Base-by-base conservation (phyloP, 2,113 vertebrate genomes). In the Ifrita kowaldi region DNA sequence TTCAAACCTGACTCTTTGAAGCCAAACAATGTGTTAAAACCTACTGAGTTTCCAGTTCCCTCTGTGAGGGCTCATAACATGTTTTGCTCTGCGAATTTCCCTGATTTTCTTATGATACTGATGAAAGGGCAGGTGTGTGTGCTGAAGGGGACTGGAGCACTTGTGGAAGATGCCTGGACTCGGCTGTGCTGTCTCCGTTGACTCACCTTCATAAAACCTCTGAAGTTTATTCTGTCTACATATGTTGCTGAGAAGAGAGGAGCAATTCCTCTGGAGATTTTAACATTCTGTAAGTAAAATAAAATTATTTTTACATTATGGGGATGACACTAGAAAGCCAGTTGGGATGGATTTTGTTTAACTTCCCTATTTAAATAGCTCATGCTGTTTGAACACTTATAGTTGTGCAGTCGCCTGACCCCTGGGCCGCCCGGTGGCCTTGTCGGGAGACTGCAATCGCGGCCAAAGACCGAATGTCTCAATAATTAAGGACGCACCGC, bases 321-420 rank as follows among this genome's bases (percentile, higher is more conserved):
- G 37, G 30, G 12, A 50, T 76, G 55, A 76, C 37, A 73, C 26
- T 30, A 50, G 70, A 84, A 93, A 87, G 50, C 57, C 65, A 67
- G 52, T 49, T 73, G 84, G 63, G 84, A 90, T 50, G 70, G 57
- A 76, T 95, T 93, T 87, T 95, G 35, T 92, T 92, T 85, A 82
- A 93, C 65, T 91, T 93, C 30, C 24, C 13, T 79, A 32, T 83
- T 76, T 89, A 82, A 94, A 91, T 79, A 93, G 27, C 28, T 86
- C 9, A 23, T 69, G 19, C 30, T 89, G 16, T 74, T 91, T 89
- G 79, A 84, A 68, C 52, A 78, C 32, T 60, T 80, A 22, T 1
- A 63, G 24, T 77, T 80, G n/a, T n/a, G n/a, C n/a, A n/a, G n/a
- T n/a, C n/a, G n/a, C n/a, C n/a, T n/a, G n/a, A n/a, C n/a, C n/a